Evolutionary conservation across 2,797 vertebrate genomes (phyloP).

Genomic region (Pipistrellus kuhlii): DNA sequence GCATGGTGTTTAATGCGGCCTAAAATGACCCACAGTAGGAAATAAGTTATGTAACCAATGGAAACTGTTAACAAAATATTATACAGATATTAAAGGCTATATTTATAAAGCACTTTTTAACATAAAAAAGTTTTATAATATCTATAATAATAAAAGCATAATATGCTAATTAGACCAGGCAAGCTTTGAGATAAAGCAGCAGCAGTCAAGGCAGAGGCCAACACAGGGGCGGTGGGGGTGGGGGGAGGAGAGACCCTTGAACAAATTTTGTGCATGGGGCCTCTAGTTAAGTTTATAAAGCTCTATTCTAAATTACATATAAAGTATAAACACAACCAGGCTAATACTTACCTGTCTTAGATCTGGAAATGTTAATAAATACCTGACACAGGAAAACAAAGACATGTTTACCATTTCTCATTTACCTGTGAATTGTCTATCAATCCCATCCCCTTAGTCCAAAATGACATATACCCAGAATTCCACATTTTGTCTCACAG

Average conservation of each 20-base stretch:
- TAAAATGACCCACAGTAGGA: neutral
- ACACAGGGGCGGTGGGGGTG: too few species aligned
- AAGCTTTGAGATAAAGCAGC: too few species aligned
- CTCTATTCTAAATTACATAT: neutral
- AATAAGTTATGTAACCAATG: neutral
- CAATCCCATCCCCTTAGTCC: too few species aligned
- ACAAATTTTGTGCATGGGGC: too few species aligned
- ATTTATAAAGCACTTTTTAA: constrained; percentile 28
- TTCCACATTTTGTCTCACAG: too few species aligned
- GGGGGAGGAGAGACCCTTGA: too few species aligned
- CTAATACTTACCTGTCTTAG: neutral
- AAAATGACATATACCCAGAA: too few species aligned
- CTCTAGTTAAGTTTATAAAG: neutral
- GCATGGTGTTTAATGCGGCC: neutral
- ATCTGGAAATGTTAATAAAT: constrained; percentile 31
- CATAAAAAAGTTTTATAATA: neutral
- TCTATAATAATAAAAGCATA: too few species aligned
- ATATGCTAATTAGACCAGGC: too few species aligned
- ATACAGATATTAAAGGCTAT: neutral
- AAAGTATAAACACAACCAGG: neutral
- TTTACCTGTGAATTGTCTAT: too few species aligned
- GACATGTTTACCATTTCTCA: too few species aligned
- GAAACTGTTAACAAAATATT: neutral
- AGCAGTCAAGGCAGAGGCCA: too few species aligned
- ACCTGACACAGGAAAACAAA: constrained; percentile 21